Percentiles rank a stretch among this genome's conserved stretches.
Conservation (phyloP, 1,140 invertebrate species). For the Riptortus pedestris region DNA sequence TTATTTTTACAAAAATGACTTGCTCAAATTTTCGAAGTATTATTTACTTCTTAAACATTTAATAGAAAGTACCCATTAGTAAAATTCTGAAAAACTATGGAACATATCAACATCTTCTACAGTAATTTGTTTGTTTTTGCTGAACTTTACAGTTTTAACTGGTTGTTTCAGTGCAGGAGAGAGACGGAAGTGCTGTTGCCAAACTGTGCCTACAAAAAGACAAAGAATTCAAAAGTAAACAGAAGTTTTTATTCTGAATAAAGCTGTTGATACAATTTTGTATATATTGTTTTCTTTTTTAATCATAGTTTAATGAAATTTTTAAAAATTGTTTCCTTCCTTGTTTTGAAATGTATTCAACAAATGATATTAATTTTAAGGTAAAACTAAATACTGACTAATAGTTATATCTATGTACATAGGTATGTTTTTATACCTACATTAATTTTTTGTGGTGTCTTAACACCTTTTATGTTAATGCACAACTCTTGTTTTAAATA, state of each 20-base stretch:
- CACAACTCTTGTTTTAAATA: not conserved
- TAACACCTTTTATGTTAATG: not conserved
- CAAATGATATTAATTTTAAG: slow-evolving; percentile 1
- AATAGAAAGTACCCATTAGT: too few relatives aligned
- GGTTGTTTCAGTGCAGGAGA: slow-evolving; percentile 25
- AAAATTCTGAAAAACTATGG: too few relatives aligned
- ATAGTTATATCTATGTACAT: slow-evolving; percentile 7
- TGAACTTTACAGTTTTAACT: too few relatives aligned
- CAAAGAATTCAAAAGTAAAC: slow-evolving; percentile 14
- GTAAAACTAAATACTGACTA: not conserved
- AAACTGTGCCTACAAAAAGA: slow-evolving; percentile 28
- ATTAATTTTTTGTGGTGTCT: not conserved
- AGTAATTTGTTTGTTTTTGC: too few relatives aligned
- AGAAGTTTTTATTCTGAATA: slow-evolving; percentile 12
- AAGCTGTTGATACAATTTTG: not conserved
- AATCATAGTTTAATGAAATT: not conserved
- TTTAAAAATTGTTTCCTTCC: not conserved
- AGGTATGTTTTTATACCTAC: slow-evolving; percentile 16
- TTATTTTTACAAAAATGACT: too few relatives aligned
- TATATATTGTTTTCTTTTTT: slow-evolving; percentile 7
- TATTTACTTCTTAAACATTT: too few relatives aligned
- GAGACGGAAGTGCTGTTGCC: slow-evolving; percentile 18
- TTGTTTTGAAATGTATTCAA: not conserved
- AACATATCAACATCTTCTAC: too few relatives aligned
- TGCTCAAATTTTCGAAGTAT: too few relatives aligned